These are phyloP conservation scores for Oncorhynchus gorbuscha DNA, from an alignment of 2,113 vertebrate genomes.

Conservation along the genomic window DNA sequence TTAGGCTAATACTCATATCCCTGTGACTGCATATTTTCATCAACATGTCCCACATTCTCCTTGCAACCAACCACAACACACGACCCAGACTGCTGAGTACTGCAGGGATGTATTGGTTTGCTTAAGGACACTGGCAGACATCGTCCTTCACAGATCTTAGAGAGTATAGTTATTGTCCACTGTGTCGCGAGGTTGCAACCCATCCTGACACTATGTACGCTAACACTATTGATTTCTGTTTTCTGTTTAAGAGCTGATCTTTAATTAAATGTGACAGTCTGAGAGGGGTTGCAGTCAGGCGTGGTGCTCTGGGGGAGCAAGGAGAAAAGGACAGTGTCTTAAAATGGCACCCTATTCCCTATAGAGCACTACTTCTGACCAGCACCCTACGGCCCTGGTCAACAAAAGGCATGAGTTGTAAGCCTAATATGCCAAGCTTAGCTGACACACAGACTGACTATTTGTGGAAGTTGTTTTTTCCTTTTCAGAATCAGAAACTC, in stretches of 20 bases:
- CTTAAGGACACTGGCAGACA: background rate
- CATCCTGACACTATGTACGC: constrained; percentile 1
- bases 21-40: background rate
- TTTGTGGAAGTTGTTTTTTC: background rate
- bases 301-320: background rate
- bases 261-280: background rate
- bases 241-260: background rate
- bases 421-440: background rate
- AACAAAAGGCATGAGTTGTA: background rate
- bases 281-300: background rate
- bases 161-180: background rate
- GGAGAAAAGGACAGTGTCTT: background rate
- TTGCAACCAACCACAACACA: background rate
- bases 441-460: background rate
- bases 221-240: constrained; percentile 9
- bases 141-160: background rate
- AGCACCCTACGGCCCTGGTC: too few relatives aligned
- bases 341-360: too few relatives aligned
- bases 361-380: too few relatives aligned
- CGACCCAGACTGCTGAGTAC: background rate
- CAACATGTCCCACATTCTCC: background rate
- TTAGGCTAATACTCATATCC: background rate
- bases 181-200: background rate
- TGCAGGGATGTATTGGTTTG: background rate
- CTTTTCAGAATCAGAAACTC: background rate